These are phyloP conservation scores for Habropoda laboriosa DNA, from an alignment of 1,140 invertebrate genomes.

Conservation along the genomic window DNA sequence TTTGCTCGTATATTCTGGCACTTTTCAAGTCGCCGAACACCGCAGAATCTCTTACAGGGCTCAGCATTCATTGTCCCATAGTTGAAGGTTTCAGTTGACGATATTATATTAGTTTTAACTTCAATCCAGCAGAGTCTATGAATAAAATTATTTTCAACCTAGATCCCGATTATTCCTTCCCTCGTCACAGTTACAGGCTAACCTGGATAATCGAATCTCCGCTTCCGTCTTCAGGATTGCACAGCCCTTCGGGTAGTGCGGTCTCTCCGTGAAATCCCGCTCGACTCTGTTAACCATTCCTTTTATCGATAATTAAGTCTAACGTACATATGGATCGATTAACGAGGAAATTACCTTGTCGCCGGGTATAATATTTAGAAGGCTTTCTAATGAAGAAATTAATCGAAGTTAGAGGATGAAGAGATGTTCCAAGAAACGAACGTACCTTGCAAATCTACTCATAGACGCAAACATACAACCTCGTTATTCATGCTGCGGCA, in stretches of 20 bases:
- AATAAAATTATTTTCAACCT: slow-evolving; percentile 37
- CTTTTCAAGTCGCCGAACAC: background rate
- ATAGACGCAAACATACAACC: too few species aligned
- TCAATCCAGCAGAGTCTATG: background rate
- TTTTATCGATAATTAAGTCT: slow-evolving; percentile 4
- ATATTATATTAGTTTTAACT: background rate
- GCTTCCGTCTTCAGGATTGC: slow-evolving; percentile 4
- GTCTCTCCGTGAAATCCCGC: background rate
- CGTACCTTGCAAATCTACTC: too few species aligned
- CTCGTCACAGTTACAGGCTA: background rate
- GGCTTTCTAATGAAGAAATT: too few species aligned
- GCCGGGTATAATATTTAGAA: background rate
- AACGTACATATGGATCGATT: background rate
- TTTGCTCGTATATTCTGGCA: background rate
- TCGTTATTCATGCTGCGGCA: too few species aligned
- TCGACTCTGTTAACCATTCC: background rate
- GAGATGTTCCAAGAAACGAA: too few species aligned
- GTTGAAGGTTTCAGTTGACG: background rate
- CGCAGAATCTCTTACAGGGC: background rate
- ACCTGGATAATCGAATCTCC: slow-evolving; percentile 23
- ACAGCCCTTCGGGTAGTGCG: background rate
- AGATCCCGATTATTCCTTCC: slow-evolving; percentile 5
- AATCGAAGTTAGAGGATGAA: too few species aligned
- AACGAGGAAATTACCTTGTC: background rate
- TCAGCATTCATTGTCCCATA: slow-evolving; percentile 8